Percentiles rank a stretch among this genome's conserved stretches.
Evolutionary conservation across 1,140 invertebrate genomes (phyloP).

Genomic region (Drosophila kikkawai): DNA sequence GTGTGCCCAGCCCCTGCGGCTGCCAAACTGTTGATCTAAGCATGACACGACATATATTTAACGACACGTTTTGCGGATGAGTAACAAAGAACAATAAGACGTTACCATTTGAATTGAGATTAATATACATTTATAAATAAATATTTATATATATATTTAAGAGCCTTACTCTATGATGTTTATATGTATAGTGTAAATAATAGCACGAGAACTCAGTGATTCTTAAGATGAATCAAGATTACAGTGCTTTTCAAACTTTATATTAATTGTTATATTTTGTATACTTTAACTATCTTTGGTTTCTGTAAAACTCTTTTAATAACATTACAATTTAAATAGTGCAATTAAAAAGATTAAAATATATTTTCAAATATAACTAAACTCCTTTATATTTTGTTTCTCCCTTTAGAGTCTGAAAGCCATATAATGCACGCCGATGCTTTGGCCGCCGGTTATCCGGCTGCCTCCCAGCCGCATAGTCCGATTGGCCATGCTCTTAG

Average conservation of each 20-base stretch:
- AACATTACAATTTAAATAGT: neutral
- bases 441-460: slow-evolving; percentile 59
- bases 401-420: slow-evolving; percentile 69
- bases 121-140: neutral
- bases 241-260: neutral
- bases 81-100: slow-evolving; percentile 2
- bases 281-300: neutral
- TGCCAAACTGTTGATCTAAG: slow-evolving; percentile 26
- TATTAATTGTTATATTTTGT: neutral
- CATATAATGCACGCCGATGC: slow-evolving; percentile 80
- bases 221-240: neutral
- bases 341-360: neutral
- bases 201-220: too few species aligned
- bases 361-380: neutral
- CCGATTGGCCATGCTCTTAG: slow-evolving; percentile 75
- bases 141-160: neutral
- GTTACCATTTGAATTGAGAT: neutral
- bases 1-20: neutral
- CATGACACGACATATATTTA: slow-evolving; percentile 28
- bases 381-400: neutral
- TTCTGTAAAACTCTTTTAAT: neutral
- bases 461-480: slow-evolving; percentile 64
- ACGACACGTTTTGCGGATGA: neutral
- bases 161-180: neutral
- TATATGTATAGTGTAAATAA: neutral